A percentile compares a stretch with the other conserved stretches of the same genome.
Evolutionary conservation across 2,797 vertebrate species (phyloP).

Genomic region (Manis crassicaudata): DNA sequence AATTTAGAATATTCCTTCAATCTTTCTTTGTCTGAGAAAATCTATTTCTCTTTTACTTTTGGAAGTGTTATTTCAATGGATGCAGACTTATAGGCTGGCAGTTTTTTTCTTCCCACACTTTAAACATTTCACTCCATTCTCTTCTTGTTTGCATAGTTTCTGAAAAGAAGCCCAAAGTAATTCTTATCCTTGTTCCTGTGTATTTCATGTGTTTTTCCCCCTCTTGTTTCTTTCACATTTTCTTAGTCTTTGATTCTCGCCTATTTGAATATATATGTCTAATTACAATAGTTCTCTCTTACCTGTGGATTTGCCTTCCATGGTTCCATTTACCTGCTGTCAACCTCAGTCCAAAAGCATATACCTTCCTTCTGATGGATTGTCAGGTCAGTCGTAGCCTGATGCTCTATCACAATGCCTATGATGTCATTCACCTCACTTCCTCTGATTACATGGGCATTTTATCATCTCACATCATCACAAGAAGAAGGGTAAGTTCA

Average conservation of each 20-base stretch:
- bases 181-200: background rate
- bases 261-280: background rate
- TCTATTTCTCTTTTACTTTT: conserved; percentile 1
- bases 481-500: too few relatives aligned
- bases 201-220: background rate
- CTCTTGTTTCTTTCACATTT: background rate
- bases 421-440: too few relatives aligned
- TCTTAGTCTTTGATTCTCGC: background rate
- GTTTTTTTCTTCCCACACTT: background rate
- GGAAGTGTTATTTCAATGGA: background rate
- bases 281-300: background rate
- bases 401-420: too few relatives aligned
- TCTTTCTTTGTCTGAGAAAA: background rate
- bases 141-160: background rate
- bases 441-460: too few relatives aligned
- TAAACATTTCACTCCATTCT: background rate
- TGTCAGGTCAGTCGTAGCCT: too few relatives aligned
- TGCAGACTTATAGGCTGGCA: background rate
- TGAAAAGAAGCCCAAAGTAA: background rate
- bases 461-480: too few relatives aligned
- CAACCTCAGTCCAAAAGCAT: too few relatives aligned
- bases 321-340: too few relatives aligned
- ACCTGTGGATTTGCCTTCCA: too few relatives aligned
- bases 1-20: too few relatives aligned
- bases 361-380: too few relatives aligned